These are phyloP conservation scores for Bergia puertoricense DNA, from an alignment of 92 coral and sea anemone genomes.

Conservation along the genomic window DNA sequence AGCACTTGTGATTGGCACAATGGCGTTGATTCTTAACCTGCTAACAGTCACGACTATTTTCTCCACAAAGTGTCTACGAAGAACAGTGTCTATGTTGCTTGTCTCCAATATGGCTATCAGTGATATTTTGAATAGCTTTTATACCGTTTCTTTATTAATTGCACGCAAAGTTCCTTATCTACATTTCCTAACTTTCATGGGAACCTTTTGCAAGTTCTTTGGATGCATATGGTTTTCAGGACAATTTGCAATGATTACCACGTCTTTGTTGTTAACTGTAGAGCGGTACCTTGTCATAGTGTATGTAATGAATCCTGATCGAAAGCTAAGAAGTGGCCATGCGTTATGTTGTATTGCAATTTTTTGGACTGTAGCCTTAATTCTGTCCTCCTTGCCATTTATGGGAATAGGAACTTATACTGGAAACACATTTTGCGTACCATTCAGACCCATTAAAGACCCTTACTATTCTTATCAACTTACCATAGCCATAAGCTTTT, in stretches of 20 bases:
- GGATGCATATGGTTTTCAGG: constrained; percentile 78
- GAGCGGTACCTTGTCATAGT: constrained; percentile 75
- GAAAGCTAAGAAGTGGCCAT: constrained; percentile 54
- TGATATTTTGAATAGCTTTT: constrained; percentile 60
- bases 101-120: constrained; percentile 75
- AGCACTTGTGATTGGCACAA: constrained; percentile 57
- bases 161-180: constrained; percentile 64
- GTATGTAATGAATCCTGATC: constrained; percentile 69
- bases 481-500: constrained; percentile 46
- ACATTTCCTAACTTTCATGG: constrained; percentile 51
- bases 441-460: constrained; percentile 70
- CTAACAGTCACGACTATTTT: constrained; percentile 47
- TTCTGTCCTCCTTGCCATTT: constrained; percentile 58
- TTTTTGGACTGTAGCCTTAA: constrained; percentile 60
- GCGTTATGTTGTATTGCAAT: constrained; percentile 44
- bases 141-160: constrained; percentile 56
- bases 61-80: constrained; percentile 51
- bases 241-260: constrained; percentile 56
- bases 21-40: constrained; percentile 61
- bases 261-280: constrained; percentile 59
- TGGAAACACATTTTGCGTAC: constrained; percentile 75
- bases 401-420: constrained; percentile 74
- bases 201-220: constrained; percentile 56
- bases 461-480: constrained; percentile 65
- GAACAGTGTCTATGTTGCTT: constrained; percentile 64